Conservation (phyloP, 2,888 invertebrate genomes). For the Rhogogaster chlorosoma region DNA sequence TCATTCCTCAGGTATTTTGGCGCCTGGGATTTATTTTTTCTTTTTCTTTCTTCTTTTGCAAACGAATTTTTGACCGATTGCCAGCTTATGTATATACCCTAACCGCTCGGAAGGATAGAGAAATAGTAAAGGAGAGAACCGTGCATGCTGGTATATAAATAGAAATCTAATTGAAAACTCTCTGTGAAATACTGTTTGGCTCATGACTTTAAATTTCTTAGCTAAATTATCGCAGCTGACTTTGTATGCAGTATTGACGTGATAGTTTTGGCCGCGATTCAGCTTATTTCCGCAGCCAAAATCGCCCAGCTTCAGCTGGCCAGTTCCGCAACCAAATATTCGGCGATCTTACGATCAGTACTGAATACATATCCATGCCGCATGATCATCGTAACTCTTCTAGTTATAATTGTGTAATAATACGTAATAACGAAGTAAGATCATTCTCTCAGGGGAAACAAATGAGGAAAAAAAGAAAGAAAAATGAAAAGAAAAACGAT, state of each 20-base stretch:
- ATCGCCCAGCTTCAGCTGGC: neutral
- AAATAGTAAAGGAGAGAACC: neutral
- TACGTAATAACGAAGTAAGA: no score
- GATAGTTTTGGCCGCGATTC: neutral
- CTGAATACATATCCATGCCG: neutral
- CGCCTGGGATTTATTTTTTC: neutral
- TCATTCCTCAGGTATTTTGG: neutral
- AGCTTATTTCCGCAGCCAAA: neutral
- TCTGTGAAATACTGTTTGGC: neutral
- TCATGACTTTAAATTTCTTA: neutral
- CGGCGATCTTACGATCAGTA: neutral
- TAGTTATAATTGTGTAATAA: no score
- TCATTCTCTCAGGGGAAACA: neutral
- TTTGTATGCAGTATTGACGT: neutral
- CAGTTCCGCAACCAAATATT: neutral
- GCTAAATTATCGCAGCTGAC: neutral
- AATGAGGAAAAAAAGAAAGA: neutral
- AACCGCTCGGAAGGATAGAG: neutral
- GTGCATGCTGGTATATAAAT: neutral
- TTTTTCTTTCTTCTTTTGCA: neutral
- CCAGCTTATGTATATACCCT: neutral
- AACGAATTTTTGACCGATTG: slow-evolving; percentile 9
- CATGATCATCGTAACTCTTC: neutral
- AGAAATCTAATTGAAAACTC: slow-evolving; percentile 27
- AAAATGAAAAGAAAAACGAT: no score